phyloP scores from a whole-genome alignment of 2,888 invertebrate genomes.

The Perdita meconis region DNA sequence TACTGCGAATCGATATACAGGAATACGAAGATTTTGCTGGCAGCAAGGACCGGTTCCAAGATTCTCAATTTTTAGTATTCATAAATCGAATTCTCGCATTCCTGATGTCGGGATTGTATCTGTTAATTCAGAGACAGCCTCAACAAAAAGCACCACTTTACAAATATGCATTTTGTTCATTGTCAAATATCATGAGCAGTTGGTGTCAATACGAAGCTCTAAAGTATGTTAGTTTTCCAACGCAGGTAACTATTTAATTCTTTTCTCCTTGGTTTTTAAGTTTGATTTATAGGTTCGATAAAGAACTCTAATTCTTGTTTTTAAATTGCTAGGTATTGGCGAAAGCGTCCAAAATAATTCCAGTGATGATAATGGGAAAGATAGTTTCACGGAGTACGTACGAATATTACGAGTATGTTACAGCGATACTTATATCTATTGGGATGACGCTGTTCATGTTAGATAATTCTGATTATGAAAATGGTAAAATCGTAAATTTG shows the following conservation, averaged over 20 bases:
- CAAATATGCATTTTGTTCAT: conserved; percentile 97
- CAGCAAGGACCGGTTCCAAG: conserved; percentile 90
- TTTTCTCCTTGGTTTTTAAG: neutral
- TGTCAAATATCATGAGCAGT: conserved; percentile 98
- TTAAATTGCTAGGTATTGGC: conserved; percentile 88
- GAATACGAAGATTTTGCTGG: conserved; percentile 89
- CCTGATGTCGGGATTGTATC: conserved; percentile 88
- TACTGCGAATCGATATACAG: conserved; percentile 79
- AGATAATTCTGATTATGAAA: conserved; percentile 89
- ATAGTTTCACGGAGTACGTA: conserved; percentile 94
- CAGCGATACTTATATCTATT: conserved; percentile 94
- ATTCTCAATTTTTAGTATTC: conserved; percentile 98
- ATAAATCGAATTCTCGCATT: conserved; percentile 96
- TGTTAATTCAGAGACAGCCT: conserved; percentile 87
- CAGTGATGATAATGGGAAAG: conserved; percentile 99
- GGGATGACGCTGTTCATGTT: conserved; percentile 97
- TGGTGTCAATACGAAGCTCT: conserved; percentile 99
- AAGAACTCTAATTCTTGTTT: neutral
- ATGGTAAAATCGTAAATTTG: conserved; percentile 81
- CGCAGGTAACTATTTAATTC: conserved; percentile 88
- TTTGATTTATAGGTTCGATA: conserved; percentile 68
- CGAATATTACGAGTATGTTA: conserved; percentile 95
- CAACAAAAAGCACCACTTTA: conserved; percentile 94
- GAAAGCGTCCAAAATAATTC: conserved; percentile 99
- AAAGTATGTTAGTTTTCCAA: conserved; percentile 99